phyloP scores from a whole-genome alignment of 2,113 vertebrate genomes.

The Daphoenositta chrysoptera region DNA sequence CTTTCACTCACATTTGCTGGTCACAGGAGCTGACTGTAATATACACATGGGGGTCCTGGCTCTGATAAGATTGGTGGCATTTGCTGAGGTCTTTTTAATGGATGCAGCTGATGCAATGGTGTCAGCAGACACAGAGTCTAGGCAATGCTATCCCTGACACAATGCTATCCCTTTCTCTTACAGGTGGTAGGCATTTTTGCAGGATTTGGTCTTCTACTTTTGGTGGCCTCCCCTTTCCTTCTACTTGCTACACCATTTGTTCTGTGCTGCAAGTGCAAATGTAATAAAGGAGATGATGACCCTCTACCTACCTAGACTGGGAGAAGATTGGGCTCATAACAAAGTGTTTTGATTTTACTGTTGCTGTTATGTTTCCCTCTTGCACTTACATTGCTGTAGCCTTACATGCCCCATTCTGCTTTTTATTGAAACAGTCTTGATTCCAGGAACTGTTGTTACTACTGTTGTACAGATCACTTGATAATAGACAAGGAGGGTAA shows the following conservation, averaged over 20 bases:
- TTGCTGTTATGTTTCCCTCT: not conserved
- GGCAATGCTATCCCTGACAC: not conserved
- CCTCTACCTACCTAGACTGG: slow-evolving; percentile 87
- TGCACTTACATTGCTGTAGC: slow-evolving; percentile 67
- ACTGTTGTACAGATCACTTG: not conserved
- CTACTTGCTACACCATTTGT: slow-evolving; percentile 95
- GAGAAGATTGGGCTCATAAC: not conserved
- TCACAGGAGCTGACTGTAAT: not conserved
- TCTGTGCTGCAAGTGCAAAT: slow-evolving; percentile 98
- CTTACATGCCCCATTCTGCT: slow-evolving; percentile 68
- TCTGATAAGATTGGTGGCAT: not conserved
- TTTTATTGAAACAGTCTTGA: slow-evolving; percentile 50
- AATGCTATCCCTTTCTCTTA: not conserved
- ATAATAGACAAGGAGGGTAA: not conserved
- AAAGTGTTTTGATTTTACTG: not conserved
- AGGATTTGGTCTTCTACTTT: slow-evolving; percentile 92
- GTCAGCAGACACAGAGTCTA: not conserved
- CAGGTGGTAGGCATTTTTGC: slow-evolving; percentile 98
- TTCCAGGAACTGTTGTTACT: slow-evolving; percentile 39
- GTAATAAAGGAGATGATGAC: slow-evolving; percentile 96
- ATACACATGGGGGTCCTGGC: fast-evolving
- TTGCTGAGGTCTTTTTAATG: not conserved
- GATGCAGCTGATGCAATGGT: not conserved
- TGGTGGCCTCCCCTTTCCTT: slow-evolving; percentile 96
- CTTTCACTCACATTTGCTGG: not conserved